Conservation (phyloP, 2,797 vertebrate genomes). For the Periophthalmus magnuspinnatus region DNA sequence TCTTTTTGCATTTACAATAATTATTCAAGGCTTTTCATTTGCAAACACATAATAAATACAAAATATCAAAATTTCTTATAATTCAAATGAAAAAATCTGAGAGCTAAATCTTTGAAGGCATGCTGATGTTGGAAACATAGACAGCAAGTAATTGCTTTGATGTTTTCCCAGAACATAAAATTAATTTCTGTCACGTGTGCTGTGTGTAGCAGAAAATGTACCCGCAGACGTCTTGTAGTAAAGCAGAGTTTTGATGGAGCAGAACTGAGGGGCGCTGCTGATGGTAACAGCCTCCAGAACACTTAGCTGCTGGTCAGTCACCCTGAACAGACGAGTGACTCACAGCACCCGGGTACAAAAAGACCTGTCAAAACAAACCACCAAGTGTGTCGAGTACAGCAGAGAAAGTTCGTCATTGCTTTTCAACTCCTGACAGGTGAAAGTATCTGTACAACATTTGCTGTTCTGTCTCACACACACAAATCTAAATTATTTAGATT, state of each 20-base stretch:
- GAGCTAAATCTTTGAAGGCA: background rate
- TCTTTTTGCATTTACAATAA: slow-evolving; percentile 2
- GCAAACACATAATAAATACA: background rate
- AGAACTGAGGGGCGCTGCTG: slow-evolving; percentile 20
- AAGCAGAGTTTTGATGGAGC: slow-evolving; percentile 12
- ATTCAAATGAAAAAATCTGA: background rate
- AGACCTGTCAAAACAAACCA: slow-evolving; percentile 47
- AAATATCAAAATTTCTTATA: background rate
- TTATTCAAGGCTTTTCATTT: background rate
- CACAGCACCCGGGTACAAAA: slow-evolving; percentile 13
- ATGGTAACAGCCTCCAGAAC: slow-evolving; percentile 24
- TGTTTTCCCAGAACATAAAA: background rate
- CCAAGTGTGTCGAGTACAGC: background rate
- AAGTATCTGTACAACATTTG: background rate
- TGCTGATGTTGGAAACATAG: background rate
- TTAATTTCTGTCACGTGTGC: background rate
- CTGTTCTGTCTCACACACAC: background rate
- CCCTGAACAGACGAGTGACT: slow-evolving; percentile 41
- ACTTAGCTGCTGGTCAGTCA: slow-evolving; percentile 32
- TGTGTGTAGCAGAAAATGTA: background rate
- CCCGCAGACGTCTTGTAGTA: background rate
- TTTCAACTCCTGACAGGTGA: background rate
- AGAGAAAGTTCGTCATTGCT: background rate
- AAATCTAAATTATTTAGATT: background rate
- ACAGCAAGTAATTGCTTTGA: too few species aligned